Base-by-base conservation (phyloP, 2,113 vertebrate species). In the Megatriorchis doriae region DNA sequence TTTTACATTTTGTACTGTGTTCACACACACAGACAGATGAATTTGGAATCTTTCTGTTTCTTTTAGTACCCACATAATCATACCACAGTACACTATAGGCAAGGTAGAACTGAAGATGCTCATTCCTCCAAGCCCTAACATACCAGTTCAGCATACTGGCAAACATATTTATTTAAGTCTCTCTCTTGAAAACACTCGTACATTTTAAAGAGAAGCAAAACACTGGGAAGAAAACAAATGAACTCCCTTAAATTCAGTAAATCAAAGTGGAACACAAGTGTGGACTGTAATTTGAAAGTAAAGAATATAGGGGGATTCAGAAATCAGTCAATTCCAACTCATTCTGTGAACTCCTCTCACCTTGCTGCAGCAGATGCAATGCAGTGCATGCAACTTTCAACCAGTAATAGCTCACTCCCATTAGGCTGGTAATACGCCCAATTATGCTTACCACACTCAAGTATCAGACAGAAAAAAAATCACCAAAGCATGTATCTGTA, bases 371-470 rank as follows among this genome's bases (percentile, higher is more conserved):
- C 42, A 56, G 47, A 67, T 62, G n/a, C 48, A 55, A 22, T 3
- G 18, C 27, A 70, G 18, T 4, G 1, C 18, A 17, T 22, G 34
- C 38, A 36, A 9, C 29, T 72, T 79, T 18, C 34, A 23, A 18
- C 16, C 67, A 53, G 20, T 17, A 34, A 21, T 32, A 79, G 53
- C 36, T 53, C 26, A 13, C 18, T 84, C 61, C 21, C n/a, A 4
- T 66, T 9, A 56, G 36, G 29, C 59, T 56, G 26, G n/a, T 40
- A 61, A 61, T 25, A 47, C 0, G 0, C 10, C 15, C 6, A 0
- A 23, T 34, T 5, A 34, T 9, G 38, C 48, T 61, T 36, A 48
- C 23, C 31, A 22, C 55, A 32, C 36, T 73, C 16, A 48, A 81
- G 25, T 19, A 36, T 5, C n/a, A 66, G 32, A 32, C 19, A 50